Percentiles rank a stretch among this genome's conserved stretches.
These are phyloP conservation scores for Chauna torquata DNA, from an alignment of 2,113 vertebrate genomes.

Conservation along the genomic window DNA sequence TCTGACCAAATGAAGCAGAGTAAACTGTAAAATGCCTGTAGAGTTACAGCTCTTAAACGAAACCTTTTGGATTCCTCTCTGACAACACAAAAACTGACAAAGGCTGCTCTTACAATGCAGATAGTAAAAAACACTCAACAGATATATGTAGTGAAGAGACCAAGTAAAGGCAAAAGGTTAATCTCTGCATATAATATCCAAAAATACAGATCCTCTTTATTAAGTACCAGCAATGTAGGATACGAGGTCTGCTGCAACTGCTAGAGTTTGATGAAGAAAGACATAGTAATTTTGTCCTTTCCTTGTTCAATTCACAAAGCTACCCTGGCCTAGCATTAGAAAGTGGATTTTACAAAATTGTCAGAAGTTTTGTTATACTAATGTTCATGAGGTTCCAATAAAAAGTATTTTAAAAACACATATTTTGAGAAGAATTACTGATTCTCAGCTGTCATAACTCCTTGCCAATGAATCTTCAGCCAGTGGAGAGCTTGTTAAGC, in stretches of 20 bases:
- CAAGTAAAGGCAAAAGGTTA: neutral
- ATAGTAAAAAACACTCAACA: neutral
- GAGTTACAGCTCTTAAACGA: neutral
- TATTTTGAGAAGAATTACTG: neutral
- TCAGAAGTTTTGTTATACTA: neutral
- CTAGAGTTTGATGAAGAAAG: neutral
- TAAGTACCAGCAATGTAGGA: no score
- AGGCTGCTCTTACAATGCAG: neutral
- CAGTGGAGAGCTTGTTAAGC: neutral
- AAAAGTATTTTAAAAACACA: neutral
- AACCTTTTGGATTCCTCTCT: neutral
- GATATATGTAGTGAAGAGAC: neutral
- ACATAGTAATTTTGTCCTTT: neutral
- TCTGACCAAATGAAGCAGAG: neutral
- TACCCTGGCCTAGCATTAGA: neutral
- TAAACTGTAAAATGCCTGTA: neutral
- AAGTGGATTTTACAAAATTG: neutral
- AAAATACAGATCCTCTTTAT: neutral
- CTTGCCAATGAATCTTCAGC: neutral
- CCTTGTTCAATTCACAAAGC: neutral
- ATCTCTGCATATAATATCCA: neutral
- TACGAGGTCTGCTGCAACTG: neutral
- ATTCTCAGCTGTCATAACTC: neutral
- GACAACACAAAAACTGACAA: neutral
- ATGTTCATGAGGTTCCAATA: neutral